These are phyloP conservation scores for Heterodera carotae DNA, from an alignment of 1,140 invertebrate genomes.

Conservation along the genomic window DNA sequence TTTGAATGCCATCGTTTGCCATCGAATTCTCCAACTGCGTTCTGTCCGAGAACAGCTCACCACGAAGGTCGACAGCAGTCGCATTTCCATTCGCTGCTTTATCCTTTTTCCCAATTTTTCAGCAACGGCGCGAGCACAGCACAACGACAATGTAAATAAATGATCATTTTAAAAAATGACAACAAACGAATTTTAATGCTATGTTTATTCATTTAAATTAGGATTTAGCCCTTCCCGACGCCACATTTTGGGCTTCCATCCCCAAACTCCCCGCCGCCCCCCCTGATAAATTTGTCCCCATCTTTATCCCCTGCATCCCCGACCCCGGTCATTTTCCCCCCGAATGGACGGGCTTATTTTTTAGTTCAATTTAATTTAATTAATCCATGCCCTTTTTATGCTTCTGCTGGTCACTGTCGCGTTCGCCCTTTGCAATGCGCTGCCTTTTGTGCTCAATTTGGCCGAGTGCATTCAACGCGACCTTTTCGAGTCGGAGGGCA, in stretches of 20 bases:
- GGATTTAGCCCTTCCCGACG: too few species aligned
- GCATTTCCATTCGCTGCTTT: too few species aligned
- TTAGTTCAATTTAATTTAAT: too few species aligned
- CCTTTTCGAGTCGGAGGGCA: constrained; percentile 54
- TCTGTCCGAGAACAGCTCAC: constrained; percentile 51
- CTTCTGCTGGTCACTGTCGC: constrained; percentile 58
- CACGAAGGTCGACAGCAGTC: constrained; percentile 44
- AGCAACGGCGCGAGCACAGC: constrained; percentile 60
- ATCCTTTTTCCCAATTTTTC: constrained; percentile 19
- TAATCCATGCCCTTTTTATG: constrained; percentile 47
- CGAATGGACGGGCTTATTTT: too few species aligned
- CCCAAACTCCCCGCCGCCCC: too few species aligned
- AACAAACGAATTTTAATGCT: too few species aligned
- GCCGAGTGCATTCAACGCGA: constrained; percentile 57
- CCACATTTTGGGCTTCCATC: too few species aligned
- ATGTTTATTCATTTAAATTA: too few species aligned
- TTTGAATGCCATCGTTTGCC: constrained; percentile 55
- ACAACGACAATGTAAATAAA: constrained; percentile 44
- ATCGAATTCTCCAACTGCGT: constrained; percentile 52
- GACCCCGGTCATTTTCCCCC: too few species aligned
- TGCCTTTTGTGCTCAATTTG: constrained; percentile 59
- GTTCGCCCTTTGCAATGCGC: constrained; percentile 58
- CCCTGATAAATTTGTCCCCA: too few species aligned
- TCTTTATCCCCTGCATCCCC: too few species aligned
- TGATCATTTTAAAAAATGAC: too few species aligned